Base-by-base conservation (phyloP, 2,113 vertebrate genomes). In the Psophia crepitans region DNA sequence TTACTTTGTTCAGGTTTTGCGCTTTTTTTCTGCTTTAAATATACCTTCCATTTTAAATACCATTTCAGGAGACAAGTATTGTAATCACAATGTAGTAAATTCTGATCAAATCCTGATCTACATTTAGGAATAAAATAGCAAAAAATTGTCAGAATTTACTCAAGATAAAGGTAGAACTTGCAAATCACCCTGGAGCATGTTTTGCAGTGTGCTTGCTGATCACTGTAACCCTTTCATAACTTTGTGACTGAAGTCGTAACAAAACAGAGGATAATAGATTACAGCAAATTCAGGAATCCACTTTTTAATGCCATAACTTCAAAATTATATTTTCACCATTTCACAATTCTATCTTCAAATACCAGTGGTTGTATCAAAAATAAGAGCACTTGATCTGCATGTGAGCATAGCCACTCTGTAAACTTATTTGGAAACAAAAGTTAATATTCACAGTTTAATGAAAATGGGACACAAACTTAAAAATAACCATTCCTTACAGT, bases 401-500 rank as follows among this genome's bases (percentile, higher is more conserved):
- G 5, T 26, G 15, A 84, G 81, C 33, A 44, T 12, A 53, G 28
- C 24, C 39, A 64, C 24, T 30, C 33, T 12, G 20, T 54, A 78
- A 80, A 75, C 74, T 56, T 46, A 32, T 5, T 37, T 48, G 33
- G 44, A 80, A 90, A 70, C 5, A 75, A 41, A 70, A 73, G 24
- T 14, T 69, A 79, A 10, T 21, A 39, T 46, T 10, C 58, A 22
- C 84, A 46, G 30, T 41, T 35, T 37, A 77, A 79, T 16, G 51
- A 49, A 84, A 87, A 87, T 3, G 13, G 1, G 6, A 80, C 26
- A 82, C 41, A 48, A 71, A 80, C 5, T 46, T 71, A 54, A 58
- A 41, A 79, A 39, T 18, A 46, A 39, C 4, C 26, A 35, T 27
- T 46, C 98, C 99, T 99, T 98, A 99, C 99, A 99, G 98, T 97